Base-by-base conservation (phyloP, 2,797 vertebrate genomes). In the Sitta carolinensis region DNA sequence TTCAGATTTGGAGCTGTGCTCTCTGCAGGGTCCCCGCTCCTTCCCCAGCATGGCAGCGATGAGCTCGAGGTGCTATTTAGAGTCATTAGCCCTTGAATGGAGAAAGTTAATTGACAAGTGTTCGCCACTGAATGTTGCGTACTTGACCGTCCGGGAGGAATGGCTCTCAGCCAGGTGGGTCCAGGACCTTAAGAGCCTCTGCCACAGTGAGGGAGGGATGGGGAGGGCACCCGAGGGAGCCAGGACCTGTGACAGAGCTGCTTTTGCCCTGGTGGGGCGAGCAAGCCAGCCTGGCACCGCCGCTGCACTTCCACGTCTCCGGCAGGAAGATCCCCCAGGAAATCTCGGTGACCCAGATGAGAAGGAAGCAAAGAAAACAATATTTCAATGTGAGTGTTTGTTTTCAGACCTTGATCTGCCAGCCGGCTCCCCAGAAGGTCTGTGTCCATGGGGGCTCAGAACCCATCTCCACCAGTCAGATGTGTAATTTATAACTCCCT, bases 21-120 rank as follows among this genome's bases (percentile, higher is more conserved):
- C 66, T 10, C 51, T 47, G 23, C 57, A 61, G 42, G 66, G 61
- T 82, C 43, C 23, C 43, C 29, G 15, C 32, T 63, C 42, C 13
- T 1, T 2, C 13, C 38, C 59, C 5, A 1, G 26, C 0, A 0
- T 1, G 13, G 26, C 19, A 73, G 20, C 0, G 1, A 55, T 45
- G 63, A 7, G 19, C 76, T 83, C 40, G 68, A 43, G 54, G 68
- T 78, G 84, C 50, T 77, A 57, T 57, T 92, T 77, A 36, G 59
- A 92, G 43, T 57, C 75, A 83, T 91, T 85, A 92, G 72, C 77
- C 62, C 68, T 85, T 77, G 64, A 89, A 87, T 70, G 78, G 64
- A 73, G 74, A 87, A 73, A 69, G 81, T 59, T 89, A 92, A 92
- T 70, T 83, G 89, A 81, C 54, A 80, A 83, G 32, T 32, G 17